Evolutionary conservation across 2,113 vertebrate genomes (phyloP), one percentile per base, ranked within the genome.

Genomic region (Calonectris borealis): DNA sequence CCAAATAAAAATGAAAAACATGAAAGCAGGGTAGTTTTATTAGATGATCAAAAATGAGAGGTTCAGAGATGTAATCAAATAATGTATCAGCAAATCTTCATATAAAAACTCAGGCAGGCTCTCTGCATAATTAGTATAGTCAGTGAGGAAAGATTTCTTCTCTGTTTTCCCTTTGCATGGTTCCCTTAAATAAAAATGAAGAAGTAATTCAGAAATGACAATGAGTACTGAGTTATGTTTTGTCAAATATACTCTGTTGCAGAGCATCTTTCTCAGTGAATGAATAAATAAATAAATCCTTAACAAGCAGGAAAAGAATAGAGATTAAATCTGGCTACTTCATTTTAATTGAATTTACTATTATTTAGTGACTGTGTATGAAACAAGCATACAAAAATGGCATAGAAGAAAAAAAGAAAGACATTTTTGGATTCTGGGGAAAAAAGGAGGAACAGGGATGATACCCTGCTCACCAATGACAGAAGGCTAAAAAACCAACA

Each of bases 131-230:
- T 75, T 83, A 78, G 34, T 65, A 25, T 21, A 82, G 31, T 69
- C 38, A 57, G 42, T 48, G 62, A 97, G 31, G 25, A 75, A 88
- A 44, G 46, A 81, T 64, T 90, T 86, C 48, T 46, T 51, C 24
- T 84, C 42, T 58, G 40, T 44, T 88, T 95, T 83, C 32, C 20
- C 16, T 92, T 83, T 86, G 11, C 36, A 85, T 40, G 10, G 25
- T 55, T 95, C 29, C 11, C n/a, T 65, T 75, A 91, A 78, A 92
- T 57, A 75, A 90, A 92, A 92, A 27, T 25, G 93, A 87, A 77
- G 38, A 54, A 92, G 31, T 62, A 96, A 93, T 81, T 92, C 76
- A 44, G 71, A 80, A 40, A 83, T 58, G 14, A 80, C 87, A 93
- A 62, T 36, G 55, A 57, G 32, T 60, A 73, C 14, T 77, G 66